Conservation (phyloP, 2,113 vertebrate species). For the Ophthalmolycus amberensis region DNA sequence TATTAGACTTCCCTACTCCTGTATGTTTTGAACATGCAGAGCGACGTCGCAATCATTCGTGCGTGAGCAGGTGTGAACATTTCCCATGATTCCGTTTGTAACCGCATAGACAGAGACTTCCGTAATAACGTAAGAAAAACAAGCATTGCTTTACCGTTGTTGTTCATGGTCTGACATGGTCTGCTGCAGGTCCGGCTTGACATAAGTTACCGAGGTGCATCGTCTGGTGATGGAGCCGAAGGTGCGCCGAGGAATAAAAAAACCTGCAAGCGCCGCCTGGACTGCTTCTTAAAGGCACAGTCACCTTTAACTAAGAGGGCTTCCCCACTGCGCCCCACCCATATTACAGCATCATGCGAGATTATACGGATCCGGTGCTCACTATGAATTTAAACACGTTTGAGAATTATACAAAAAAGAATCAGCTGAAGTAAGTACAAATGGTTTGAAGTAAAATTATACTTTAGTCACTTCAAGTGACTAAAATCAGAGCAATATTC, state of each 20-base stretch:
- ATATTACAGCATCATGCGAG: not conserved
- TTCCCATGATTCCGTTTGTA: not conserved
- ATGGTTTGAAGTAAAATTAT: not conserved
- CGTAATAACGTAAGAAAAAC: not conserved
- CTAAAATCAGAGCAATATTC: not conserved
- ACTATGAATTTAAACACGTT: not conserved
- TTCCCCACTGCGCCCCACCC: constrained; percentile 37
- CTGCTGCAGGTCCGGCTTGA: constrained; percentile 6
- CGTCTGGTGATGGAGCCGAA: constrained; percentile 68
- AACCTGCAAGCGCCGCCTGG: constrained; percentile 27
- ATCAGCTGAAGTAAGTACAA: not conserved
- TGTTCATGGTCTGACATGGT: constrained; percentile 26
- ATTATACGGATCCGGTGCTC: not conserved
- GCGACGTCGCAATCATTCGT: constrained; percentile 21
- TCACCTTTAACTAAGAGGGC: not conserved
- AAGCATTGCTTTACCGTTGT: constrained; percentile 43
- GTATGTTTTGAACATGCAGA: not conserved
- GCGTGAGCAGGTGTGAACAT: constrained; percentile 17
- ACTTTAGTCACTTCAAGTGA: not conserved
- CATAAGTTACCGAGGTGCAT: constrained; percentile 31
- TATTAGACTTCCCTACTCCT: constrained; percentile 10
- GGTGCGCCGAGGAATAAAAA: constrained; percentile 50
- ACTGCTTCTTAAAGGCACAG: constrained; percentile 77
- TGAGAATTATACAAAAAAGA: not conserved
- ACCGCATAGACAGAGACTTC: no score